Conservation (phyloP, 2,888 invertebrate species). For the Leptothorax acervorum region DNA sequence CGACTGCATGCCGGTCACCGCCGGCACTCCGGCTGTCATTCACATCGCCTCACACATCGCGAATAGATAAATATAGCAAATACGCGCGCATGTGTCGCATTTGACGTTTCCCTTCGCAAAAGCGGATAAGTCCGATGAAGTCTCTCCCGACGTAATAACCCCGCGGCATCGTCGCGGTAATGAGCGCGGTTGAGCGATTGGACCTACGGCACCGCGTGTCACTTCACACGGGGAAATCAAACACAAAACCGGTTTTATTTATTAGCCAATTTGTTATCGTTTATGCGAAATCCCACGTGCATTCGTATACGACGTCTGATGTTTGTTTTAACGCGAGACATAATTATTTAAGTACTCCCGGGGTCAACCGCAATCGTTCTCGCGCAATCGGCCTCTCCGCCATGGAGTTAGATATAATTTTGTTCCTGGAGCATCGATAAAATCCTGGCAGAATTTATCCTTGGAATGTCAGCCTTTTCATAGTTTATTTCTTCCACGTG, state of each 20-base stretch:
- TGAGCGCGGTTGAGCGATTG: conserved; percentile 22
- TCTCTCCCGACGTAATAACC: conserved; percentile 35
- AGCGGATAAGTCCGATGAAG: conserved; percentile 29
- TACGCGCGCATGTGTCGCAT: conserved; percentile 51
- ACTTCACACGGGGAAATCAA: conserved; percentile 31
- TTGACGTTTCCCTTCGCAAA: conserved; percentile 10
- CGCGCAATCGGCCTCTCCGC: neutral
- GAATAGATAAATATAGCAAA: conserved; percentile 59
- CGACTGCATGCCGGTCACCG: conserved; percentile 62
- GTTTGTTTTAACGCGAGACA: conserved; percentile 22
- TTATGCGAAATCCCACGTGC: conserved; percentile 8
- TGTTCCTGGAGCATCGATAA: conserved; percentile 8
- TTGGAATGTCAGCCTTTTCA: conserved; percentile 18
- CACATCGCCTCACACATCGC: conserved; percentile 58
- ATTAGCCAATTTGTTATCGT: conserved; percentile 33
- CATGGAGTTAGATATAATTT: conserved; percentile 12
- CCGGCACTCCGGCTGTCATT: conserved; percentile 62
- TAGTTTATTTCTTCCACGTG: conserved; percentile 40
- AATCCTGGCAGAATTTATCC: conserved; percentile 26
- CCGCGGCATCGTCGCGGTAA: conserved; percentile 19
- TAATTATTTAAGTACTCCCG: conserved; percentile 14
- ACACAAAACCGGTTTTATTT: conserved; percentile 50
- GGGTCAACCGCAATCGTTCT: conserved; percentile 4
- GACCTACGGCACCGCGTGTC: conserved; percentile 46
- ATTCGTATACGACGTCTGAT: neutral